These are phyloP conservation scores for Ctenicera cuprea DNA, from an alignment of 2,888 invertebrate species.

Conservation along the genomic window DNA sequence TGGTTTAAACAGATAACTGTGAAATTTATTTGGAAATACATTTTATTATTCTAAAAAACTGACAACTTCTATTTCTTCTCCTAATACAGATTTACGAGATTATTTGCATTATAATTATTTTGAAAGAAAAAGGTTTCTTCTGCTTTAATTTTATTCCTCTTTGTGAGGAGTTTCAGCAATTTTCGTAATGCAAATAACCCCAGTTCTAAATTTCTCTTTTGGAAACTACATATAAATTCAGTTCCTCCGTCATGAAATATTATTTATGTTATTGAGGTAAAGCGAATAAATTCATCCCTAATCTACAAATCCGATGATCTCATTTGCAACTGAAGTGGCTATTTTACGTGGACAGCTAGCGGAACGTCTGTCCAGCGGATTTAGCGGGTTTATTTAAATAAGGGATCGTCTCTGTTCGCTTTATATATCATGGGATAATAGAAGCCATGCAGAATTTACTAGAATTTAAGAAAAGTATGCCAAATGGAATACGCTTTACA, in stretches of 20 bases:
- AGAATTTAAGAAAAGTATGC: slow-evolving; percentile 16
- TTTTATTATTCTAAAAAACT: no score
- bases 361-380: slow-evolving; percentile 45
- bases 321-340: slow-evolving; percentile 48
- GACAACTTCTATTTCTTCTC: no score
- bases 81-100: no score
- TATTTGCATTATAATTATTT: no score
- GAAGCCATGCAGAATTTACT: slow-evolving; percentile 19
- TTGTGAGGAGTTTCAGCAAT: neutral
- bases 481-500: neutral
- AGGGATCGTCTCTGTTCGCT: slow-evolving; percentile 39
- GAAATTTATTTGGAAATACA: no score
- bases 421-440: slow-evolving; percentile 29
- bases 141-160: no score
- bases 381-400: slow-evolving; percentile 45
- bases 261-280: slow-evolving; percentile 36
- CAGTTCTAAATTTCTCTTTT: neutral
- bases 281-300: slow-evolving; percentile 34
- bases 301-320: slow-evolving; percentile 45
- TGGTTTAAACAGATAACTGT: no score
- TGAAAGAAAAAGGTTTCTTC: no score
- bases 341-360: slow-evolving; percentile 45
- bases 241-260: slow-evolving; percentile 2
- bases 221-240: neutral
- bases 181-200: neutral